Conservation (phyloP, 2,888 invertebrate genomes). For the Scaptomyza flava region DNA sequence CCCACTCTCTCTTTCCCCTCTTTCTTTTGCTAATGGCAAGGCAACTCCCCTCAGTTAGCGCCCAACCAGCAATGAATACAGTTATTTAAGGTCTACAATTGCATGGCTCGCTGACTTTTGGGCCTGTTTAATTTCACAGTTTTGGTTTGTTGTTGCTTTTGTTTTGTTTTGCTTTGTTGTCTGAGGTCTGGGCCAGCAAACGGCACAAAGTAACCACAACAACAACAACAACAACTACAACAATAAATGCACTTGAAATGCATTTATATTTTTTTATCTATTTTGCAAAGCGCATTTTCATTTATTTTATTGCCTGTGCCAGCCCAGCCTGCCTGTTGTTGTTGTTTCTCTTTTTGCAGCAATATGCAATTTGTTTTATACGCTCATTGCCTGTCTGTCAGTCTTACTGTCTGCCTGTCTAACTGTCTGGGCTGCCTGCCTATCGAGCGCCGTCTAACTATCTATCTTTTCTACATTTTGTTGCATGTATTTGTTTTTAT, state of each 20-base stretch:
- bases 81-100: slow-evolving; percentile 71
- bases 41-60: slow-evolving; percentile 56
- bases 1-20: background rate
- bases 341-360: slow-evolving; percentile 47
- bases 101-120: slow-evolving; percentile 66
- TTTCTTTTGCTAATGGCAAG: slow-evolving; percentile 12
- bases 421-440: slow-evolving; percentile 29
- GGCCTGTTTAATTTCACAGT: slow-evolving; percentile 62
- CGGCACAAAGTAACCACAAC: slow-evolving; percentile 20
- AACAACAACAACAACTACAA: slow-evolving; percentile 6
- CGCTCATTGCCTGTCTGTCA: slow-evolving; percentile 57
- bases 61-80: slow-evolving; percentile 50
- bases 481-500: background rate
- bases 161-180: slow-evolving; percentile 1
- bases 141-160: slow-evolving; percentile 20
- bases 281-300: slow-evolving; percentile 64
- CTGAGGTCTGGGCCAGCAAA: slow-evolving; percentile 47
- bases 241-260: slow-evolving; percentile 66
- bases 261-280: slow-evolving; percentile 15
- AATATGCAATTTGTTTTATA: slow-evolving; percentile 73
- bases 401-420: slow-evolving; percentile 20
- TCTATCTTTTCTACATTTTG: slow-evolving; percentile 40
- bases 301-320: slow-evolving; percentile 64
- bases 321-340: slow-evolving; percentile 13
- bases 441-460: slow-evolving; percentile 53